Evolutionary conservation across 2,888 invertebrate genomes (phyloP), one percentile per base, ranked within the genome.

Genomic region (Diaperis boleti): DNA sequence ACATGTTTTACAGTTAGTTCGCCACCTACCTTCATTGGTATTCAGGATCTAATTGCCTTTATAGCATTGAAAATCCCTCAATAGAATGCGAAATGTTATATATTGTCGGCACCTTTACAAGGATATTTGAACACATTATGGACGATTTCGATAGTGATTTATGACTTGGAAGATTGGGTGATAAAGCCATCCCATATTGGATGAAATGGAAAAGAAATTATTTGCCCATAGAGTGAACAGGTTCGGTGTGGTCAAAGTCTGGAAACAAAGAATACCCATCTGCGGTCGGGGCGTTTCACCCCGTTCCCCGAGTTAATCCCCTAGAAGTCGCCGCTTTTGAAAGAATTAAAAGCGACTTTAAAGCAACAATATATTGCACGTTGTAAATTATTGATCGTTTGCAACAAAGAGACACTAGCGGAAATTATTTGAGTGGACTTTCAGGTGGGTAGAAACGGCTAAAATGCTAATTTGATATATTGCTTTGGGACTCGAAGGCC

Each of bases 11-110:
- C 73, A 68, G 73, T 73, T 75, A 73, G 69, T 70, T 71, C 69
- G 69, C 72, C 71, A 71, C 70, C 73, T 74, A 71, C 71, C 72
- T 73, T 75, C 74, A 74, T 76, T 75, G 74, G 76, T 74, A 76
- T 76, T 76, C 74, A 72, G 67, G 69, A 69, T 69, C 70, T 74
- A 72, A 75, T 74, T 75, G 72, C 66, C 70, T 72, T 70, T 66
- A 69, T 69, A 74, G 69, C 69, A 68, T 59, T 59, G 57, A 65
- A 60, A 60, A 65, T 66, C 67, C 67, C 66, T 63, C 71, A 69
- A 72, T 69, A 69, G 69, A 71, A 74, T 74, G 73, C 72, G 69
- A 74, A 74, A 74, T 69, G 68, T 60, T 62, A 65, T 59, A 67
- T 62, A 68, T 72, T 66, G 74, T 74, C 75, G 76, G 76, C 72